Percentiles rank a stretch among this genome's conserved stretches.
phyloP scores from a whole-genome alignment of 2,113 vertebrate genomes.

The Lamprotornis superbus region DNA sequence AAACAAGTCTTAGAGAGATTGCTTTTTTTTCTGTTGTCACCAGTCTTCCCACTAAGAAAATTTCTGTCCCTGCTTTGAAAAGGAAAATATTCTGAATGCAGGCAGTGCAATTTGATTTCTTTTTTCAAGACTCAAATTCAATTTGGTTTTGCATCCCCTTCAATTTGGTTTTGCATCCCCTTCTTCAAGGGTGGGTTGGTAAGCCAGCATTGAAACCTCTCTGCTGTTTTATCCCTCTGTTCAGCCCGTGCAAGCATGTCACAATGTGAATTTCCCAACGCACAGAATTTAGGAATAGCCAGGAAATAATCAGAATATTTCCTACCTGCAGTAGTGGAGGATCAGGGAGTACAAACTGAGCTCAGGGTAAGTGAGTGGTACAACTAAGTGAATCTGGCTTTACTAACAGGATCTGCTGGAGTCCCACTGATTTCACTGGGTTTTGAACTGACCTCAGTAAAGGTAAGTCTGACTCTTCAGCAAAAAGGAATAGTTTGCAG shows the following conservation, averaged over 20 bases:
- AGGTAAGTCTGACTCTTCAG: neutral
- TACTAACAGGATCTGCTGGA: neutral
- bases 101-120: neutral
- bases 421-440: neutral
- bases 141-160: neutral
- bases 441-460: neutral
- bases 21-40: neutral
- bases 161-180: neutral
- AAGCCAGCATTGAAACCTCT: neutral
- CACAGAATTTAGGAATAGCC: neutral
- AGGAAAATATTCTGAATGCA: neutral
- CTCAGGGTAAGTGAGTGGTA: neutral
- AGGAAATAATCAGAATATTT: neutral
- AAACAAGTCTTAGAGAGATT: neutral
- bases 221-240: neutral
- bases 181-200: neutral
- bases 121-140: neutral
- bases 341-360: neutral
- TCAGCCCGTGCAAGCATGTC: accelerated
- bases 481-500: neutral
- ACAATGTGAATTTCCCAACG: neutral
- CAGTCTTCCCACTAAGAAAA: neutral
- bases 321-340: neutral
- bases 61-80: neutral
- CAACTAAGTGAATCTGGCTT: neutral